Evolutionary conservation across 2,888 invertebrate genomes (phyloP), one percentile per base, ranked within the genome.

Genomic region (Drosophila cracens): DNA sequence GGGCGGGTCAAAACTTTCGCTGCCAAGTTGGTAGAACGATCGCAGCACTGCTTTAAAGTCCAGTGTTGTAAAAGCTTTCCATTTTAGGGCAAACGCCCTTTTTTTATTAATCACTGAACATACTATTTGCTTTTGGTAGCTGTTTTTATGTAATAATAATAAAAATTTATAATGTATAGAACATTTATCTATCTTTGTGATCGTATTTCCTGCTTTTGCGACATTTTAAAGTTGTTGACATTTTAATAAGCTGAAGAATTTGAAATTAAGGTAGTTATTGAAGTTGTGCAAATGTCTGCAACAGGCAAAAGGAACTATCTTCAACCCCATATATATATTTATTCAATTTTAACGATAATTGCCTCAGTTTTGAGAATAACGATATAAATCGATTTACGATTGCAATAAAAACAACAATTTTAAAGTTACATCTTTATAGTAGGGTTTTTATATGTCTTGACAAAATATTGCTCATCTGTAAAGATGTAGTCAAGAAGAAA

Each of bases 1-100:
- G 18, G 25, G 6, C 18, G 36, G 3, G 38, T 21, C 43, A 16
- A 29, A 70, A 33, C 70, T 75, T 70, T 70, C 54, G 49, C 46
- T 58, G 31, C 48, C 27, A 38, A 43, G 34, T 25, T 58, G 8
- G 2, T 58, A 59, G 72, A 72, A 72, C 48, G 25, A 31, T n/a
- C 21, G 25, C 2, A 25, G 29, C 1, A 29, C 29, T 48, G 29
- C 29, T 8, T n/a, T n/a, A 18, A 48, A 25, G 29, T 16, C 10
- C 18, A 13, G 16, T 16, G 18, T 4, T 56, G 29, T 43, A 18
- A 40, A 36, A 29, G 21, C 16, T 33, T 43, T 18, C 8, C 11
- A 40, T 52, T 25, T 49, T 29, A 7, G 11, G 2, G 11, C 43
- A 21, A 21, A 46, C 4, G 13, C 13, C 4, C 16, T 11, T 33